These are phyloP conservation scores for Limnephilus auricula DNA, from an alignment of 2,888 invertebrate species.

Conservation along the genomic window DNA sequence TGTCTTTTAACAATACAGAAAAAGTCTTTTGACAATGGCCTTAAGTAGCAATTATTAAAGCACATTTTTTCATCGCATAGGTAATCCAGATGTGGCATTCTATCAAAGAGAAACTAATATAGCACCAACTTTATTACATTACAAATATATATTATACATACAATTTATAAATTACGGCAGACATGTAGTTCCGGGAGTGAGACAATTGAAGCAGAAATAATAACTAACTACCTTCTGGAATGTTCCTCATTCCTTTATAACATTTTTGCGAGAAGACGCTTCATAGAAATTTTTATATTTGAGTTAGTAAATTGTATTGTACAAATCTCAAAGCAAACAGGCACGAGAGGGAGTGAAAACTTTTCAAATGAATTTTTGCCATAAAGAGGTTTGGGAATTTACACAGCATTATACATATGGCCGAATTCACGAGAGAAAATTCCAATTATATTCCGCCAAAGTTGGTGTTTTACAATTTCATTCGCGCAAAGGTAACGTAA, in stretches of 20 bases:
- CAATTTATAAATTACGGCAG: no score
- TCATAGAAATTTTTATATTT: neutral
- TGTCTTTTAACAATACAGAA: no score
- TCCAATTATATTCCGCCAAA: slow-evolving; percentile 33
- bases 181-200: neutral
- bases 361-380: slow-evolving; percentile 11
- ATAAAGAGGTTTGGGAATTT: slow-evolving; percentile 10
- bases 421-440: slow-evolving; percentile 35
- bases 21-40: no score
- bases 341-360: neutral
- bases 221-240: neutral
- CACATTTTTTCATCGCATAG: no score
- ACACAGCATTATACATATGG: slow-evolving; percentile 21
- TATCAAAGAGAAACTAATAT: no score
- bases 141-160: no score
- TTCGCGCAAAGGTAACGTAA: slow-evolving; percentile 39
- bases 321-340: neutral
- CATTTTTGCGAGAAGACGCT: neutral
- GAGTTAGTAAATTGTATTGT: neutral
- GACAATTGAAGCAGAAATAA: neutral
- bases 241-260: neutral
- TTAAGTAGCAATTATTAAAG: no score
- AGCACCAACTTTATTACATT: no score
- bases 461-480: slow-evolving; percentile 33
- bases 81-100: no score